Base-by-base conservation (phyloP, 1,140 invertebrate genomes). In the Aleiodes sp. region DNA sequence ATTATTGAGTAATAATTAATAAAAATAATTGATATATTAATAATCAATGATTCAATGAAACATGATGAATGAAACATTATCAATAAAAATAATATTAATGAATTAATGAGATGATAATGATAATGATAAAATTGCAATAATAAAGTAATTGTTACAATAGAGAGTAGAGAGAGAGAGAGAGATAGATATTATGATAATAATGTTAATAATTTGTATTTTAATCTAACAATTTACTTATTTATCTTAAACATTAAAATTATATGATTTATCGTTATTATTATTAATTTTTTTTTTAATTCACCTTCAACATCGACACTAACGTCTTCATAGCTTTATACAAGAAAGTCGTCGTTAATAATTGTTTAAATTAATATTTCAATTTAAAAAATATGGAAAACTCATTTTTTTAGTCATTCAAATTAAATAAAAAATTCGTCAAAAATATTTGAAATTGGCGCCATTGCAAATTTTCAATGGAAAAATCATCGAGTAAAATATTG, bases 221-320 rank as follows among this genome's bases (percentile, higher is more conserved):
- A 67, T 75, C 75, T 80, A 75, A 76, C 80, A 76, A 76, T 76
- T 76, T 74, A 76, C 61, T 63, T 72, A 73, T 80, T 71, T 79
- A 80, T 39, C 65, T 65, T 77, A 80, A 57, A 64, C 70, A 64
- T 46, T 16, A 65, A 68, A 24, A 60, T 61, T 59, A 60, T 71
- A 56, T 46, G 12, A 31, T 66, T 68, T 33, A n/a, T n/a, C n/a
- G n/a, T 46, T 19, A n/a, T 63, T n/a, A n/a, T 37, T 21, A 24
- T 10, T 63, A 31, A 14, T 16, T 63, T 26, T 2, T 26, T 57
- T 35, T 35, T 60, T 1, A 35, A 16, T 59, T 67, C 33, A 16
- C 12, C 29, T 57, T 33, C 28, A 41, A 28, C 35, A 56, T 35
- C 35, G 24, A 33, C 26, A 52, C 33, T 65, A 37, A 31, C 14